phyloP scores from a whole-genome alignment of 2,888 invertebrate genomes.

The Euphydryas editha region DNA sequence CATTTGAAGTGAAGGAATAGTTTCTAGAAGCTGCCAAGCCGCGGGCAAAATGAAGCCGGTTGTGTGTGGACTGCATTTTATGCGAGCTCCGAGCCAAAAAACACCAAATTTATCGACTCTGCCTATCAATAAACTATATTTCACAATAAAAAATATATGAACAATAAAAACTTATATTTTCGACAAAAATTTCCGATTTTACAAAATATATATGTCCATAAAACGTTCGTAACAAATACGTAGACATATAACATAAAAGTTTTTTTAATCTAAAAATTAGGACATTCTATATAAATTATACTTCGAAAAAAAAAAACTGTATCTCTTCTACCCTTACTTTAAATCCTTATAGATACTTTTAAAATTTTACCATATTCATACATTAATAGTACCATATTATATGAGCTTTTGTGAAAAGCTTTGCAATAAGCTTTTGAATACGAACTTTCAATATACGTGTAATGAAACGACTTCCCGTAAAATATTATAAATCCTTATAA shows the following conservation, averaged over 20 bases:
- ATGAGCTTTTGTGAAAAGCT: background rate
- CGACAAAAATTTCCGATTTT: no score
- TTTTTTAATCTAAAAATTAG: no score
- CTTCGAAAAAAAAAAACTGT: no score
- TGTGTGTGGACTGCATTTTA: conserved; percentile 9
- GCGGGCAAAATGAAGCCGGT: conserved; percentile 6
- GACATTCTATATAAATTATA: no score
- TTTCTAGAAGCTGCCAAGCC: conserved; percentile 11
- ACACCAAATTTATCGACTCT: conserved; percentile 6
- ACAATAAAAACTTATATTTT: no score
- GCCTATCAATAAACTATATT: background rate
- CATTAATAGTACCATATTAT: background rate
- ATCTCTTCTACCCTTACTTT: no score
- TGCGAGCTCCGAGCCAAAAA: conserved; percentile 14
- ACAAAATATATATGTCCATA: no score
- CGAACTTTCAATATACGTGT: conserved; percentile 3
- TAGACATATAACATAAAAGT: no score
- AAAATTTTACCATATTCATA: background rate
- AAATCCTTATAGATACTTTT: no score
- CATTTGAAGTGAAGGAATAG: background rate
- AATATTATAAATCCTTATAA: background rate
- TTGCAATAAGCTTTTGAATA: conserved; percentile 8
- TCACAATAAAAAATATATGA: background rate
- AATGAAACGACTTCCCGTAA: conserved; percentile 2
- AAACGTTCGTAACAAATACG: no score